These are phyloP conservation scores for Lamellibrachia satsuma DNA, from an alignment of 2,888 invertebrate species.

Conservation along the genomic window DNA sequence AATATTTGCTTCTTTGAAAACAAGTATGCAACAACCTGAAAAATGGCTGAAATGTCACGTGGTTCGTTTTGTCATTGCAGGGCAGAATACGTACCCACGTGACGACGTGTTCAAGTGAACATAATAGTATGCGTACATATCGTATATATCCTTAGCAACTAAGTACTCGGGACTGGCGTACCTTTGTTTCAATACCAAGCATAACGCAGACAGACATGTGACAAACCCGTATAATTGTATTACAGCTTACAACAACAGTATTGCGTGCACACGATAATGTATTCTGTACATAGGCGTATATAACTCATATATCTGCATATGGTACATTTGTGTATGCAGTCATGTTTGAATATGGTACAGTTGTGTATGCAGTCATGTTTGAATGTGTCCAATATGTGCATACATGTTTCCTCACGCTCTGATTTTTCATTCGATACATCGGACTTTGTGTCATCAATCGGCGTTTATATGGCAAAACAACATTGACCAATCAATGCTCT, in stretches of 20 bases:
- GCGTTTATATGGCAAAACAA: background rate
- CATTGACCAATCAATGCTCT: background rate
- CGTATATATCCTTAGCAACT: background rate
- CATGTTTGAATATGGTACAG: background rate
- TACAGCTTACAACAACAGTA: background rate
- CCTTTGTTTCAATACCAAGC: background rate
- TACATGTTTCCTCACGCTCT: background rate
- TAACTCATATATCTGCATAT: background rate
- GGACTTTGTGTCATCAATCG: background rate
- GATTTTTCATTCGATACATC: background rate
- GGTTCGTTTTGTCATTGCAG: too few species aligned
- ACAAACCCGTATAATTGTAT: constrained; percentile 7
- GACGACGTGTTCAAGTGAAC: background rate
- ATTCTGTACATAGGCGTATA: background rate
- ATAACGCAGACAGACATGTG: background rate
- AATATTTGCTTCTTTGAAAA: too few species aligned
- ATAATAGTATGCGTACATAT: background rate
- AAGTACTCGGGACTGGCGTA: too few species aligned
- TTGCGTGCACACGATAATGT: background rate
- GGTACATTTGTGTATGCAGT: background rate
- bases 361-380: background rate
- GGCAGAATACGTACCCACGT: too few species aligned
- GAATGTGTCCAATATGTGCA: background rate
- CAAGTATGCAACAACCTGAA: too few species aligned
- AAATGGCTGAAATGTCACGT: too few species aligned